Base-by-base conservation (phyloP, 1,140 invertebrate species). In the Drosophila sulfurigaster region DNA sequence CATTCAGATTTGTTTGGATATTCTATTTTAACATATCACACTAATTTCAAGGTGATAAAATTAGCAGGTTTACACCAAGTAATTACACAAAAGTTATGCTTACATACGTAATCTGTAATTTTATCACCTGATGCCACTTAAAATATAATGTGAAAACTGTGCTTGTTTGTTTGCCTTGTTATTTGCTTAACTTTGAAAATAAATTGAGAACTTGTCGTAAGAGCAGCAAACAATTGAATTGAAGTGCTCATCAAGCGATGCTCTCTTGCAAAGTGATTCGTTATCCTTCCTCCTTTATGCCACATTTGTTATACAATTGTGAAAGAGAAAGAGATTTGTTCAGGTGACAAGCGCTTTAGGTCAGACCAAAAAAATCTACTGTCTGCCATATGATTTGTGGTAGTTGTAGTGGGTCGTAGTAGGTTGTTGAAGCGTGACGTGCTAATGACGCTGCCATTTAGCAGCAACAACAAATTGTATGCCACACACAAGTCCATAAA, bases 361-460 rank as follows among this genome's bases (percentile, higher is more conserved):
- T 11, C 46, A 51, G 16, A 25, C 62, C 49, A 28, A 16, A 25
- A 25, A 32, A 54, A 54, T 57, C 52, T 38, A 10, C 35, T 38
- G 43, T 62, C 16, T 67, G 43, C 20, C 43, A 52, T 45, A 49
- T 8, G 28, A 62, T 52, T 49, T 16, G 6, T 62, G 28, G 13
- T 54, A 56, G 7, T 38, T 32, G n/a, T 52, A 56, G 15, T 67
- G 56, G 15, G 32, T 51, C 35, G 28, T 68, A 25, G 20, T 32
- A 30, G 6, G 3, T 54, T 71, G 46, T 51, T 63, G 51, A 77
- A 43, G 69, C 69, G 56, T 77, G 52, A 66, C 51, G 69, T 77
- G 75, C 43, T 73, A 77, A 73, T 74, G 64, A 68, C 58, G 52
- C 54, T 52, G 70, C 67, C 48, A 58, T 75, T 70, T 71, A 54